Evolutionary conservation across 2,888 invertebrate species (phyloP).

Genomic region (Philaethria dido): DNA sequence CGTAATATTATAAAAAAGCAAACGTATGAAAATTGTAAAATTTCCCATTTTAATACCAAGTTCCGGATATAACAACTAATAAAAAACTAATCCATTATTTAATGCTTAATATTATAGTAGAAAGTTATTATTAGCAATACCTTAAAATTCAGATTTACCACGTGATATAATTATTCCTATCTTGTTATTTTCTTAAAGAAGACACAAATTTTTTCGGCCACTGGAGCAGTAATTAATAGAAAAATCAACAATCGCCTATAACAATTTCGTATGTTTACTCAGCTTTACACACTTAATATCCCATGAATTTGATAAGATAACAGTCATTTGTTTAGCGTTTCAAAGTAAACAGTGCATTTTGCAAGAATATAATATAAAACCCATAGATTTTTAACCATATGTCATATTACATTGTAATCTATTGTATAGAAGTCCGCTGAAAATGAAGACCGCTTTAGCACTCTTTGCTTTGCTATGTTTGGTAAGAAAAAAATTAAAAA

Average conservation of each 20-base stretch:
- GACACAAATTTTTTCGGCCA: background rate
- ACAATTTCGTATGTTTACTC: slow-evolving; percentile 17
- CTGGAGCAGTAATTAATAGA: background rate
- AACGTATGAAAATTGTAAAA: too few species aligned
- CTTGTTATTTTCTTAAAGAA: background rate
- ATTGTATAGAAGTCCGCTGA: slow-evolving; percentile 36
- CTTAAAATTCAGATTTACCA: too few species aligned
- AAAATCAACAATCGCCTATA: slow-evolving; percentile 10
- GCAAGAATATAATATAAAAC: slow-evolving; percentile 62
- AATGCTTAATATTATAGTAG: too few species aligned
- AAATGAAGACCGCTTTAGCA: slow-evolving; percentile 54
- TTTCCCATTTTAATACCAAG: too few species aligned
- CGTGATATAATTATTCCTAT: too few species aligned
- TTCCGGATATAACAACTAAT: too few species aligned
- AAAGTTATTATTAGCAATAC: too few species aligned
- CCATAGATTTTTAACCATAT: slow-evolving; percentile 46
- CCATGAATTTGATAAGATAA: slow-evolving; percentile 57
- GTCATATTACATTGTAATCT: slow-evolving; percentile 28
- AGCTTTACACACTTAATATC: slow-evolving; percentile 49
- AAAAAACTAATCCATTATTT: too few species aligned
- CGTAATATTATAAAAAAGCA: too few species aligned
- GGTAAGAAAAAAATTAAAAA: slow-evolving; percentile 40
- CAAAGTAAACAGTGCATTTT: slow-evolving; percentile 52
- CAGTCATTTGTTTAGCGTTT: slow-evolving; percentile 40
- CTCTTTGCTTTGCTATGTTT: slow-evolving; percentile 52